These are phyloP conservation scores for Willisornis vidua DNA, from an alignment of 2,113 vertebrate genomes.

Conservation along the genomic window DNA sequence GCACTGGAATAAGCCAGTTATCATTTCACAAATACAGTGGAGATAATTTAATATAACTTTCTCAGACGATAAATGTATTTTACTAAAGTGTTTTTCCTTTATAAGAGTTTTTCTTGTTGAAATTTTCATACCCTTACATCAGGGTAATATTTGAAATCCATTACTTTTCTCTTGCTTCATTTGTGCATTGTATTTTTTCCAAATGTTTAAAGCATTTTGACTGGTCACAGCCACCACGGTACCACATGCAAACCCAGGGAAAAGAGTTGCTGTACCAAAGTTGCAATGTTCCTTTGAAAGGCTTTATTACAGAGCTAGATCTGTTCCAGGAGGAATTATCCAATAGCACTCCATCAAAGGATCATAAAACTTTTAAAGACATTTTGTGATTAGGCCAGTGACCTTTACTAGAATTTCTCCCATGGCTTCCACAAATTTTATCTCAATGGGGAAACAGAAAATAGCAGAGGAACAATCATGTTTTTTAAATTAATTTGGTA, in stretches of 20 bases:
- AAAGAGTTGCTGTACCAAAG: neutral
- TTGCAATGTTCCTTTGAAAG: neutral
- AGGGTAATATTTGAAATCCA: neutral
- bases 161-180: neutral
- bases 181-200: neutral
- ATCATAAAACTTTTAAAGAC: constrained; percentile 26
- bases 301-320: neutral
- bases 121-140: neutral
- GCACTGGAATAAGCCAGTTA: neutral
- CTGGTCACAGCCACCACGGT: neutral
- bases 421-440: neutral
- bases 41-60: neutral
- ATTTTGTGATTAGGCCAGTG: constrained; percentile 1
- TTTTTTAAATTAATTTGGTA: neutral
- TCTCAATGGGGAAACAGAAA: neutral
- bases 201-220: neutral
- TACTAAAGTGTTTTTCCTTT: neutral
- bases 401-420: constrained; percentile 2
- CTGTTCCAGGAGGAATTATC: neutral
- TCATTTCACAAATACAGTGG: neutral
- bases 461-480: neutral
- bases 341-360: constrained; percentile 2
- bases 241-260: neutral
- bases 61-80: neutral
- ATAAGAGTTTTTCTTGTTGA: neutral